Conservation (phyloP, 2,797 vertebrate species). For the Macropodus opercularis region DNA sequence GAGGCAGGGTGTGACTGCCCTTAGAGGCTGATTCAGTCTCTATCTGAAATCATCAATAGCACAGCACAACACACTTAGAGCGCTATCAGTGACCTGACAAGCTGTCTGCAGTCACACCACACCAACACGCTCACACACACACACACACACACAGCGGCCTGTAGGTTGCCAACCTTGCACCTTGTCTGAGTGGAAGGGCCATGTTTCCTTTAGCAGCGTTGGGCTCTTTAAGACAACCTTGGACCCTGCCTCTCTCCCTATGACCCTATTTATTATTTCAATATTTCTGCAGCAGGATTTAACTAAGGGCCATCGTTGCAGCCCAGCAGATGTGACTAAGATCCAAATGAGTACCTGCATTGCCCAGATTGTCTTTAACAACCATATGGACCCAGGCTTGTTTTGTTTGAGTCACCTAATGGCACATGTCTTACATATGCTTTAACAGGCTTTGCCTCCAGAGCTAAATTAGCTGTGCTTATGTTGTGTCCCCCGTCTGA, state of each 20-base stretch:
- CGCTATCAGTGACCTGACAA: constrained; percentile 20
- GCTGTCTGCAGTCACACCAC: constrained; percentile 11
- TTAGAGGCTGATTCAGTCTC: constrained; percentile 31
- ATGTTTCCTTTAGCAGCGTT: too few species aligned
- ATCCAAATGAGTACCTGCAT: constrained; percentile 54
- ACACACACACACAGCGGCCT: constrained; percentile 1
- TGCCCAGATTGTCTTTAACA: constrained; percentile 45
- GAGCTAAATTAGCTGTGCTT: constrained; percentile 46
- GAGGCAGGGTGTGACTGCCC: constrained; percentile 17
- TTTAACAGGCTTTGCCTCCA: constrained; percentile 44
- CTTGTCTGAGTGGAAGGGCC: too few species aligned
- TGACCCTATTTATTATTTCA: too few species aligned
- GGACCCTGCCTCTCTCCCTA: too few species aligned
- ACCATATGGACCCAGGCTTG: constrained; percentile 45
- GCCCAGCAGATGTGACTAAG: constrained; percentile 38
- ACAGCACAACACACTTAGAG: constrained; percentile 24
- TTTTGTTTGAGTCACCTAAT: constrained; percentile 47
- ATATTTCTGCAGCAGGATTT: background rate
- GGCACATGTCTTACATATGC: constrained; percentile 50
- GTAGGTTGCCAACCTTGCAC: too few species aligned
- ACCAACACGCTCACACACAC: background rate
- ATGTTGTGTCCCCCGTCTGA: constrained; percentile 34
- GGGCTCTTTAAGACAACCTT: too few species aligned
- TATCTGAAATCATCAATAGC: constrained; percentile 75
- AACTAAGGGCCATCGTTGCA: constrained; percentile 2